Evolutionary conservation across 2,797 vertebrate genomes (phyloP), one percentile per base, ranked within the genome.

Genomic region (Huso huso): DNA sequence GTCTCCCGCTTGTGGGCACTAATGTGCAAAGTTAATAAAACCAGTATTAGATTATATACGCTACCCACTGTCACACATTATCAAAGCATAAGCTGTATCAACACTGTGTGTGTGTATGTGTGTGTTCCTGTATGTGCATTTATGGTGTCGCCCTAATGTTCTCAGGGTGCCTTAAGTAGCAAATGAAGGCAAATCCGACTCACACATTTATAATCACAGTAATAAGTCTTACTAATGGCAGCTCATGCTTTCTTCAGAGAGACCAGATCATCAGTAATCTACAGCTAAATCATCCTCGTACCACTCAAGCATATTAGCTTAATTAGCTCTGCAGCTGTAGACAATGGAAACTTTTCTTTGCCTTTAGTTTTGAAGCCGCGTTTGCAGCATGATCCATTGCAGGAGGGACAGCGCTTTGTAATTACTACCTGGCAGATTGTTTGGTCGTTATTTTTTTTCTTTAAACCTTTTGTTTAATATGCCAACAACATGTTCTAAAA

Each of bases 301-400:
- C 68, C 74, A 15, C 73, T 81, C 68, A n/a, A 68, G 53, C 70
- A n/a, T 69, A 69, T 77, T 78, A 74, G 74, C 62, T 71, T 66
- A 77, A 76, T 77, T 78, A 76, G 74, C 68, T 70, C 74, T 52
- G 65, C 71, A 71, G 70, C 67, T 7, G 70, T 66, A 66, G 52
- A 49, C 64, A 2, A 64, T 52, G 1, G 61, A 72, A 61, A 69
- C 69, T 64, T 65, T 55, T 48, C 62, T 51, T 60, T 13, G 51
- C 55, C 65, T 57, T 60, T 63, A 11, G 55, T 69, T 64, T 15
- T 59, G 68, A 51, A 69, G 48, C 62, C 18, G 13, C 48, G 51
- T 58, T 70, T 49, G 6, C 52, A 50, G 61, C 12, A 7, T 66
- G 64, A 70, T 58, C 53, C 65, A 70, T 64, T 8, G 61, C 69